phyloP scores from a whole-genome alignment of 2,797 vertebrate genomes.

The Microcaecilia unicolor region DNA sequence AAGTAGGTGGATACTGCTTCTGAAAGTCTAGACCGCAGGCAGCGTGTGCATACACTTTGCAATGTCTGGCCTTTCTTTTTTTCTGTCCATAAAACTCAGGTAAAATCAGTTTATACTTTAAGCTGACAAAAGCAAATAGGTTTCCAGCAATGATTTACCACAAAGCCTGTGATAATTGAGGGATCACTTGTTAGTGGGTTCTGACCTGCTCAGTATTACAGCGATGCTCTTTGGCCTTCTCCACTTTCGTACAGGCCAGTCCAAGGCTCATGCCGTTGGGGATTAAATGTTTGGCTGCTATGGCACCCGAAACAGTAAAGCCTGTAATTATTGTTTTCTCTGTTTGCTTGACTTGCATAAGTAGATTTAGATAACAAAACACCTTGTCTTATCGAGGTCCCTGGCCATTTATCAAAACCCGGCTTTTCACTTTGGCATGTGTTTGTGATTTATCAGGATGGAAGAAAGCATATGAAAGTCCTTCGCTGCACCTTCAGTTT shows the following conservation, averaged over 20 bases:
- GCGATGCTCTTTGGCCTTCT: not conserved
- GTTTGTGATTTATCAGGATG: not conserved
- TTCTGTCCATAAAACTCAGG: not conserved
- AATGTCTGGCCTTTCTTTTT: too few species aligned
- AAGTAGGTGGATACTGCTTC: too few species aligned
- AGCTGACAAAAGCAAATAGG: not conserved
- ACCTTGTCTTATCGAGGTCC: not conserved
- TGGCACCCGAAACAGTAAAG: not conserved
- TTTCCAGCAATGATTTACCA: slow-evolving; percentile 4
- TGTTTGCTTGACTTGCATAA: not conserved
- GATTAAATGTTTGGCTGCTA: not conserved
- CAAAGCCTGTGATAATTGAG: not conserved
- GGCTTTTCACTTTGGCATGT: not conserved
- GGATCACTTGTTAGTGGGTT: slow-evolving; percentile 1
- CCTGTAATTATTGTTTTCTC: not conserved
- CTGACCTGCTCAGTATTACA: not conserved
- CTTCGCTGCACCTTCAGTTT: not conserved
- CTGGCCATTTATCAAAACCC: not conserved
- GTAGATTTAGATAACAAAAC: not conserved
- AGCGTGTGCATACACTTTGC: slow-evolving; percentile 1
- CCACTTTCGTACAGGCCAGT: not conserved
- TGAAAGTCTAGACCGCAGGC: not conserved
- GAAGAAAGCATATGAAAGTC: not conserved
- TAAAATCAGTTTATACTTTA: not conserved
- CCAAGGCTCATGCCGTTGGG: not conserved